Conservation (phyloP, 2,797 vertebrate genomes). For the Aselliscus stoliczkanus region DNA sequence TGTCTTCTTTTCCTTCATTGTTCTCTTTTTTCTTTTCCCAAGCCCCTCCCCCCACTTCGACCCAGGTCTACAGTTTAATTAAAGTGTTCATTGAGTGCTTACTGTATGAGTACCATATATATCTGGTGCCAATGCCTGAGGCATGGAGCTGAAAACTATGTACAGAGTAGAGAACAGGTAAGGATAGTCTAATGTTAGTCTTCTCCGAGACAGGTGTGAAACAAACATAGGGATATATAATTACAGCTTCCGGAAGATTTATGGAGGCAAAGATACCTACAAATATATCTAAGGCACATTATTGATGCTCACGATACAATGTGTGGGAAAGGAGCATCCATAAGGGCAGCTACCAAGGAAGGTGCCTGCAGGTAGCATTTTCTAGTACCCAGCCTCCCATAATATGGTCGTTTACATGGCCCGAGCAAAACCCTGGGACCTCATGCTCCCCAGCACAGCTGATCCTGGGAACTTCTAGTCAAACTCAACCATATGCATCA, state of each 20-base stretch:
- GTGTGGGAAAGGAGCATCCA: not conserved
- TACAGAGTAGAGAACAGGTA: not conserved
- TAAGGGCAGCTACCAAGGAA: not conserved
- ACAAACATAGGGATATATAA: not conserved
- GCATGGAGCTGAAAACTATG: not conserved
- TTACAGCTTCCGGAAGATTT: not conserved
- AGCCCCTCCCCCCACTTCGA: not conserved
- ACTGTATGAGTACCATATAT: rapidly evolving
- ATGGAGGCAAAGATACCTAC: not conserved
- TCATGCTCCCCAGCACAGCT: rapidly evolving
- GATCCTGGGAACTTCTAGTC: not conserved
- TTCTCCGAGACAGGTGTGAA: not conserved
- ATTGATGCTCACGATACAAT: not conserved
- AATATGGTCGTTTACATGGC: too few relatives aligned
- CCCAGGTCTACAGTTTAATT: not conserved
- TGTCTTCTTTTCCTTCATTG: not conserved
- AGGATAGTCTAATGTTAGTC: not conserved
- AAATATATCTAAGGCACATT: not conserved
- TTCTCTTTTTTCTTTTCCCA: not conserved
- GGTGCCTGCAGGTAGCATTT: rapidly evolving
- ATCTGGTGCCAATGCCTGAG: not conserved
- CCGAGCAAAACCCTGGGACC: not conserved
- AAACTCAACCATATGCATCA: not conserved
- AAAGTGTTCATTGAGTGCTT: not conserved
- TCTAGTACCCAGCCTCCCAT: not conserved